Percentiles rank a stretch among this genome's conserved stretches.
Conservation (phyloP, 1,140 invertebrate species). For the Bombus consobrinus region DNA sequence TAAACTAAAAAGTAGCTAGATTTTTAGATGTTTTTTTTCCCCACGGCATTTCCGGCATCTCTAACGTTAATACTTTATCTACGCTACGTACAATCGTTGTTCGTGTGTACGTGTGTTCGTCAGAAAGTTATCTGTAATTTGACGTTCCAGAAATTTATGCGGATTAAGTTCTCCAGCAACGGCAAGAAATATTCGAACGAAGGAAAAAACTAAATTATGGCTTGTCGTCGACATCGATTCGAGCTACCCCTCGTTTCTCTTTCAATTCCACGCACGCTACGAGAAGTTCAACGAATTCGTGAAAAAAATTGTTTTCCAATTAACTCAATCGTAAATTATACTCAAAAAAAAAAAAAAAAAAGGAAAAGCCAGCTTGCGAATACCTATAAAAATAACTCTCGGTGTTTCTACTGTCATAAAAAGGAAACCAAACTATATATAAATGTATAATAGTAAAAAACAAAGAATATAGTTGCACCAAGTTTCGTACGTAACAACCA, state of each 20-base stretch:
- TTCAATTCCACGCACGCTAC: conserved; percentile 5
- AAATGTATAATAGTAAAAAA: background rate
- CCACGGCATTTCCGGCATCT: background rate
- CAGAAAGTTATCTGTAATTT: background rate
- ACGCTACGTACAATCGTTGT: background rate
- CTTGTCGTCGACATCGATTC: conserved; percentile 12
- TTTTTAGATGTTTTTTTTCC: background rate
- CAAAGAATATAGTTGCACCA: no score
- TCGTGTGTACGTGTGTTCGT: background rate
- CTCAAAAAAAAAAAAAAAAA: background rate
- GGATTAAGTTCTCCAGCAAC: background rate
- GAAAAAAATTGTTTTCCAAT: conserved; percentile 1
- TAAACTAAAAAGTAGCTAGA: background rate
- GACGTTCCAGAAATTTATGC: background rate
- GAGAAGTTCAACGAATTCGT: background rate
- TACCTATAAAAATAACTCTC: background rate
- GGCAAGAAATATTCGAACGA: background rate
- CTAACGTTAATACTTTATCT: background rate
- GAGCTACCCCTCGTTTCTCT: background rate
- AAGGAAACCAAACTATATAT: no score
- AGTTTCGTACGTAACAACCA: no score
- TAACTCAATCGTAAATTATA: conserved; percentile 10
- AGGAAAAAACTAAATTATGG: conserved; percentile 2
- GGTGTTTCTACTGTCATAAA: no score
- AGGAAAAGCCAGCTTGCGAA: background rate